Base-by-base conservation (phyloP, 2,888 invertebrate genomes). In the Mythimna impura region DNA sequence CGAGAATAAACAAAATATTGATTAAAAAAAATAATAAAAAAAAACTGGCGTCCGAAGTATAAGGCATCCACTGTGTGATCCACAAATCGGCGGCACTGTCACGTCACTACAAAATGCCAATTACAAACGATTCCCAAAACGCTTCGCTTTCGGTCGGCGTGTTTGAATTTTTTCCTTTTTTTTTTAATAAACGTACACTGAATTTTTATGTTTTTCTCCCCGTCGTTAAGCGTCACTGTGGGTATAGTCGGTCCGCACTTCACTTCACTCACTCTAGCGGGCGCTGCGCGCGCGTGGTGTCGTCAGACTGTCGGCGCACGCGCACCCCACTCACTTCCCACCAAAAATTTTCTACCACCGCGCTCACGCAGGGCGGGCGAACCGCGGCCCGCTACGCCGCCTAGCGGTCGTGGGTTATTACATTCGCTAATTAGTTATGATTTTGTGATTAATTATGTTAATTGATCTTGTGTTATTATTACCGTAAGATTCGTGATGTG, bases 261-360 rank as follows among this genome's bases (percentile, higher is more conserved):
- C 92, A 93, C 93, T 91, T 79, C 90, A 91, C 92, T 89, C 91
- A 89, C 90, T 87, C 88, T 90, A 91, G 86, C 95, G 94, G 91
- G 93, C 95, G 93, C 92, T 89, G 89, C 91, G 92, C 93, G 93
- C 95, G 94, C 94, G 93, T 88, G 89, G 88, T 91, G 86, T 86
- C 86, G 89, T 91, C 91, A 89, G 94, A 95, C 95, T 95, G 94
- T 65, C 90, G 89, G 93, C 95, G 95, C 94, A 89, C 83, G 94
- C 95, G 95, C 96, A 96, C 95, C 96, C 96, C 95, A 95, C 96
- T 95, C 92, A 94, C 94, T 93, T 95, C 95, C 94, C 94, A 95
- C 95, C 95, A 93, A 95, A 94, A 93, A 93, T 93, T 93, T 94
- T 94, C 94, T 94, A 93, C 95, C 95, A 95, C 95, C 87, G 89